Percentiles rank a stretch among this genome's conserved stretches.
Conservation (phyloP, 2,888 invertebrate species). For the Idaea aversata region DNA sequence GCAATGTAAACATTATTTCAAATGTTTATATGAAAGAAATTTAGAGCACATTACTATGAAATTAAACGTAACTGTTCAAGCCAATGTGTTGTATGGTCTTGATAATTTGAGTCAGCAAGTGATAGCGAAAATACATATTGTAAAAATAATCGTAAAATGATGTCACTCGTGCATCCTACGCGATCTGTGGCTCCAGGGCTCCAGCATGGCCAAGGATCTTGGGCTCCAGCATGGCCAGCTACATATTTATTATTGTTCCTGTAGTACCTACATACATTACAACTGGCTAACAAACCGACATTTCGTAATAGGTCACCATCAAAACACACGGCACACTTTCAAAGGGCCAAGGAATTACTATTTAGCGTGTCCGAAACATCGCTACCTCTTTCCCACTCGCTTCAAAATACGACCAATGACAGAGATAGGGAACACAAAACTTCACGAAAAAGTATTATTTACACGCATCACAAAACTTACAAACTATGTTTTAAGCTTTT, state of each 20-base stretch:
- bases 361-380: conserved; percentile 37
- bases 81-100: neutral
- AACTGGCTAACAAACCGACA: conserved; percentile 39
- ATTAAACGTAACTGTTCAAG: neutral
- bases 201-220: neutral
- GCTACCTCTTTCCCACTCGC: conserved; percentile 54
- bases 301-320: conserved; percentile 66
- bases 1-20: neutral
- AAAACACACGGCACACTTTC: conserved; percentile 74
- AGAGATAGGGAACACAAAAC: conserved; percentile 62
- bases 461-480: conserved; percentile 46
- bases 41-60: neutral
- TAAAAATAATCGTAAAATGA: conserved; percentile 1
- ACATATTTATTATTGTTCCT: conserved; percentile 43
- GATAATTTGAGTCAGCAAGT: conserved; percentile 5
- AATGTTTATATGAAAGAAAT: neutral
- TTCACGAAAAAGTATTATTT: conserved; percentile 59
- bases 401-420: conserved; percentile 37
- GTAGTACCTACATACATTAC: conserved; percentile 45
- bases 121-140: conserved; percentile 20
- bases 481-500: conserved; percentile 26
- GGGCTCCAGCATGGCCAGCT: conserved; percentile 10
- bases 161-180: conserved; percentile 3
- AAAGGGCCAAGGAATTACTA: conserved; percentile 55
- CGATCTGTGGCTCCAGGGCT: neutral